Conservation (phyloP, 2,888 invertebrate genomes). For the Hypena proboscidalis region DNA sequence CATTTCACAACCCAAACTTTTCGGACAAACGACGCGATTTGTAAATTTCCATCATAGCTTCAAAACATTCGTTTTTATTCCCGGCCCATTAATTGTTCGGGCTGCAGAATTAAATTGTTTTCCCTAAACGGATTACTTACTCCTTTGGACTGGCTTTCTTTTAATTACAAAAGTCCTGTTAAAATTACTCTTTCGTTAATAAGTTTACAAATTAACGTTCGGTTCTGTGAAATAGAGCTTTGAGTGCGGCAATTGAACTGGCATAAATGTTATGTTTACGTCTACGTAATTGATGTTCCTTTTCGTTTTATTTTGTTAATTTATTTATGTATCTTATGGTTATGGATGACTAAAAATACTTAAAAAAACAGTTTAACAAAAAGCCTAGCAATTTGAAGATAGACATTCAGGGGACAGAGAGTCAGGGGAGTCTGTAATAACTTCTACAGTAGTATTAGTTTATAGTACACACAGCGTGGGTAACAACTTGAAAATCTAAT, state of each 20-base stretch:
- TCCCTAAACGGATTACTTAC: constrained; percentile 59
- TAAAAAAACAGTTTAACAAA: too few species aligned
- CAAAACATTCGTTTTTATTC: constrained; percentile 46
- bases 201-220: constrained; percentile 45
- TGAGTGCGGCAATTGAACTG: constrained; percentile 2
- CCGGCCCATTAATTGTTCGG: constrained; percentile 54
- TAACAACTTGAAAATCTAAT: too few species aligned
- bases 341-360: too few species aligned
- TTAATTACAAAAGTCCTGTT: constrained; percentile 55
- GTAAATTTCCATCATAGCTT: constrained; percentile 30
- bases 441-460: too few species aligned
- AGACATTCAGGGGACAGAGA: too few species aligned
- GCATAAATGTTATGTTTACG: background rate
- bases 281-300: too few species aligned
- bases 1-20: constrained; percentile 12
- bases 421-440: too few species aligned
- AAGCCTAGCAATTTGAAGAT: too few species aligned
- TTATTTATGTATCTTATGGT: too few species aligned
- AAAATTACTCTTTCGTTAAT: constrained; percentile 49
- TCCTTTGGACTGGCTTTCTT: constrained; percentile 54
- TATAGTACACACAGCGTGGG: too few species aligned
- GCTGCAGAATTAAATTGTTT: constrained; percentile 62
- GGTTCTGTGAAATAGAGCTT: constrained; percentile 6
- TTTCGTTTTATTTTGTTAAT: too few species aligned
- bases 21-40: constrained; percentile 26